Base-by-base conservation (phyloP, 2,888 invertebrate genomes). In the Ligdia adustata region DNA sequence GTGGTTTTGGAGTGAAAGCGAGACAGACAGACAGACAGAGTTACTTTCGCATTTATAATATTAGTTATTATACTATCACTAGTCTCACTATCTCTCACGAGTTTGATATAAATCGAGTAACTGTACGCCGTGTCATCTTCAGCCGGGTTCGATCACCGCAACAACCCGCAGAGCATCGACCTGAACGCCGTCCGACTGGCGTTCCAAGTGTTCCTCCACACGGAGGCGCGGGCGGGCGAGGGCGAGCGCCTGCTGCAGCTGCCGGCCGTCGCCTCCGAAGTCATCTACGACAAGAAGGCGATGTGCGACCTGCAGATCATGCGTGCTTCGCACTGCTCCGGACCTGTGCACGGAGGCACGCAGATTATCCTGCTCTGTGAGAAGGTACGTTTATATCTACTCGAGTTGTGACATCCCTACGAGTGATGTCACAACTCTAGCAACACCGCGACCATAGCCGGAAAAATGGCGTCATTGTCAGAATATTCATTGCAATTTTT, bases 241-340 rank as follows among this genome's bases (percentile, higher is more conserved):
- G 22, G n/a, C n/a, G n/a, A 22, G 6, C 22, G 22, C 22, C 74
- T 81, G 7, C 74, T 90, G 32, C 28, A 79, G 49, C 72, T 89
- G 46, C 60, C 57, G 40, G 96, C 98, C 0, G 94, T 97, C 13
- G 96, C 97, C 13, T 98, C 98, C 0, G 96, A 98, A 60, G 93
- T 97, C 15, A 98, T 99, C 67, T 98, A 94, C 84, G 98, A 99
- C 84, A 98, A 98, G 92, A 99, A 99, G 88, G 97, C 98, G 24
- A 96, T 97, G 94, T 96, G 95, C 59, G 98, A 98, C 85, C 91
- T 98, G 65, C 93, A 95, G 41, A 98, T 99, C 57, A 95, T 95
- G 77, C 95, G 97, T 69, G 89, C 98, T 61, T 97, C 97, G 76
- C 95, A 96, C 79, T 96, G 95, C 75, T 94, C 96, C 32, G 96